Base-by-base conservation (phyloP, 2,888 invertebrate genomes). In the Nomada fucata region DNA sequence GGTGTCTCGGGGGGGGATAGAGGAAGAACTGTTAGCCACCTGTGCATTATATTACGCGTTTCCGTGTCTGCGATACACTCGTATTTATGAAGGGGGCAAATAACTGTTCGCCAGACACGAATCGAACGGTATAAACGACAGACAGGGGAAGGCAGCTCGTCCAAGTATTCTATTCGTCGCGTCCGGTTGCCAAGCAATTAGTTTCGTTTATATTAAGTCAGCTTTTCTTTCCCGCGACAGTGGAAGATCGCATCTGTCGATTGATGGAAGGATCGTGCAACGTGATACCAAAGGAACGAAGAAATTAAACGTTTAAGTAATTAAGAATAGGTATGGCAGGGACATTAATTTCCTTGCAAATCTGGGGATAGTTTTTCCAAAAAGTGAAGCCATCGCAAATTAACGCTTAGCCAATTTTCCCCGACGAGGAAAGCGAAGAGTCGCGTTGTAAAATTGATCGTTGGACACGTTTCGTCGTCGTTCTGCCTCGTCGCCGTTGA, bases 401-500 rank as follows among this genome's bases (percentile, higher is more conserved):
- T 50, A 11, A n/a, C 69, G 74, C 26, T 53, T 23, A 47, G 59
- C 65, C 59, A 59, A 60, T 78, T 47, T 64, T 53, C 65, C 29
- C 11, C 18, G 61, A 18, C 36, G n/a, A 10, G 55, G 5, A 63
- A 11, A 26, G 20, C 29, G 67, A 55, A 53, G 44, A 29, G 15
- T 52, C n/a, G 65, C 29, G 73, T 15, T 29, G 67, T 67, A 76
- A 75, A 85, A 85, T 80, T 84, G 74, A 85, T 86, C 77, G 65
- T 72, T 47, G 68, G 57, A 83, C 70, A 68, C 65, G 75, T 47
- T 61, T 75, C 68, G 44, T 77, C 72, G 61, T 53, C 44, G 67
- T n/a, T 69, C 15, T 4, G 15, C 20, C 4, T 15, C 36, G 70
- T 42, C 59, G 47, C 23, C 65, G 36, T 53, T 60, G 57, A n/a